phyloP scores from a whole-genome alignment of 1,140 invertebrate genomes.

The Yoshiicerus persimilis region DNA sequence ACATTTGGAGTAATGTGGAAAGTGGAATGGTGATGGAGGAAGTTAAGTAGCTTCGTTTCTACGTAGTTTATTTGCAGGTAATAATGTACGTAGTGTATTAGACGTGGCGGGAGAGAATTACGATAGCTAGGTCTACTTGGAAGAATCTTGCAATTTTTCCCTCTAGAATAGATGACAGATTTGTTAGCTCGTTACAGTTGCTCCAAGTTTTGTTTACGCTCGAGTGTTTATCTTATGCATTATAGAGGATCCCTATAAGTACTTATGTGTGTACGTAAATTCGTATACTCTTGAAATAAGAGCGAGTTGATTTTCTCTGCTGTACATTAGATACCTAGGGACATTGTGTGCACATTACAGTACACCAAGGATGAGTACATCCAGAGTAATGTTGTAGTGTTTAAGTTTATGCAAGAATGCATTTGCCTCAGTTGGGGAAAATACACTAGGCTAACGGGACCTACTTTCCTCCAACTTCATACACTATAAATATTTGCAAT shows the following conservation, averaged over 20 bases:
- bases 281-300: neutral
- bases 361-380: neutral
- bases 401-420: neutral
- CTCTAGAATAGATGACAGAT: slow-evolving; percentile 33
- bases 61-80: too few relatives aligned
- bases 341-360: neutral
- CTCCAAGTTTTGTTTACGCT: slow-evolving; percentile 1
- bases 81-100: too few relatives aligned
- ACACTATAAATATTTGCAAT: neutral
- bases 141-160: slow-evolving; percentile 27
- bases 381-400: too few relatives aligned
- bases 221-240: neutral
- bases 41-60: too few relatives aligned
- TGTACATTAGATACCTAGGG: neutral
- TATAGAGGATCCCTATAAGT: neutral
- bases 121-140: neutral
- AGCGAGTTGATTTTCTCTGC: too few relatives aligned
- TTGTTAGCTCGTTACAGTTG: slow-evolving; percentile 32
- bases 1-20: too few relatives aligned
- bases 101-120: too few relatives aligned
- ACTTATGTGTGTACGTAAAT: neutral
- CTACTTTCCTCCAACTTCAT: neutral
- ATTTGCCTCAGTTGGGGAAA: neutral
- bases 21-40: too few relatives aligned
- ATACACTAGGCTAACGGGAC: neutral